Evolutionary conservation across 2,888 invertebrate genomes (phyloP), one percentile per base, ranked within the genome.

Genomic region (Piscicola geometra): DNA sequence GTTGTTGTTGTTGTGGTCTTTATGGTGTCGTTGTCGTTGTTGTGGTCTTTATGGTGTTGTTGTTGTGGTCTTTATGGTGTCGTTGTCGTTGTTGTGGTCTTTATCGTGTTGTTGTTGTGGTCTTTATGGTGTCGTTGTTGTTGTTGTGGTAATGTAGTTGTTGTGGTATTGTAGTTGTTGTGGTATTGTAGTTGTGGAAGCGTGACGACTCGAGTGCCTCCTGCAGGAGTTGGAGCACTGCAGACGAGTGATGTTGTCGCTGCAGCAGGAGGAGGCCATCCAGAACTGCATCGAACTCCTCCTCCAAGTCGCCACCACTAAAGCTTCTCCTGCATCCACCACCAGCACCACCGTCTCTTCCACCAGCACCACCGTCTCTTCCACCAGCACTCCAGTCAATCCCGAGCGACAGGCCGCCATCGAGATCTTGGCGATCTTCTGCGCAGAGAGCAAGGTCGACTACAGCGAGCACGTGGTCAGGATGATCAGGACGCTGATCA

Each of bases 201-300:
- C n/a, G n/a, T n/a, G n/a, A n/a, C n/a, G n/a, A n/a, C n/a, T n/a
- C n/a, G n/a, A n/a, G n/a, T 66, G 1, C 28, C n/a, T n/a, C 35
- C 52, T 52, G 5, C 81, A 86, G 86, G 94, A 96, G 87, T 87
- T 94, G 75, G 93, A 93, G 82, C 93, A 96, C 85, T 96, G 96
- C 84, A 91, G 94, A 84, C 90, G 92, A 71, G 97, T 98, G 52
- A 91, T 98, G 78, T 87, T 97, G 80, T 94, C 97, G 0, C 93
- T 97, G 1, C 89, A 89, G 0, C 92, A 95, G 83, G 87, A 87
- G 2, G 89, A 90, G 33, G 96, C 95, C 18, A 90, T 95, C 1
- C 88, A 93, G 50, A 91, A 91, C 64, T 90, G 95, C 9, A 90
- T 95, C 87, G 93, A 94, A 83, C 91, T 92, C 75, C 87, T 96